A percentile compares a stretch with the other conserved stretches of the same genome.
These are phyloP conservation scores for Bovichtus variegatus DNA, from an alignment of 2,797 vertebrate species.

Conservation along the genomic window DNA sequence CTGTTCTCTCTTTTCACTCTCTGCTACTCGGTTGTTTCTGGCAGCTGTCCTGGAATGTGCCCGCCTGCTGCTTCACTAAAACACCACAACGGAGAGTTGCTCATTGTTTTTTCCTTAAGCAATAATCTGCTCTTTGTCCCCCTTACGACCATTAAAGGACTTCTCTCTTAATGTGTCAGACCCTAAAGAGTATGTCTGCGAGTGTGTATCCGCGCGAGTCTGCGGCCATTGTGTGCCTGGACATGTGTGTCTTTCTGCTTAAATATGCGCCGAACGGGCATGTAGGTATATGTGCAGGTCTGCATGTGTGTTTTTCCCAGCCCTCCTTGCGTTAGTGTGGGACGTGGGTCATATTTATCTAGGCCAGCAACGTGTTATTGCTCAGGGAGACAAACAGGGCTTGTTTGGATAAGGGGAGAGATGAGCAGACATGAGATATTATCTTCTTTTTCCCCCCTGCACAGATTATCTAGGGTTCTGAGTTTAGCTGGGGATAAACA, in stretches of 20 bases:
- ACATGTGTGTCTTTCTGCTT: conserved; percentile 64
- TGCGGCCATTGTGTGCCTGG: conserved; percentile 36
- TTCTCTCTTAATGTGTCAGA: conserved; percentile 39
- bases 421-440: conserved; percentile 74
- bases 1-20: conserved; percentile 22
- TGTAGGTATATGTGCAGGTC: conserved; percentile 35
- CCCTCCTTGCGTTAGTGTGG: conserved; percentile 52
- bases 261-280: conserved; percentile 14
- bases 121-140: conserved; percentile 43
- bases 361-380: conserved; percentile 75
- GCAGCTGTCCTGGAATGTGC: conserved; percentile 72
- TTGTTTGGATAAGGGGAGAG: conserved; percentile 75
- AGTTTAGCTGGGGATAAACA: conserved; percentile 65
- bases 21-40: conserved; percentile 57
- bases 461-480: conserved; percentile 55
- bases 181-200: not conserved
- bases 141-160: conserved; percentile 38
- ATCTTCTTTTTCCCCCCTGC: conserved; percentile 47
- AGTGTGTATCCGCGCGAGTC: conserved; percentile 17
- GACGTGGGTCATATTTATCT: conserved; percentile 80
- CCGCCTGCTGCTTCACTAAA: conserved; percentile 55
- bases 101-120: conserved; percentile 36
- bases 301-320: conserved; percentile 78
- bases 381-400: conserved; percentile 68
- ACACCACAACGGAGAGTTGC: conserved; percentile 30